These are phyloP conservation scores for Odocoileus hemionus DNA, from an alignment of 2,113 vertebrate genomes.

Conservation along the genomic window DNA sequence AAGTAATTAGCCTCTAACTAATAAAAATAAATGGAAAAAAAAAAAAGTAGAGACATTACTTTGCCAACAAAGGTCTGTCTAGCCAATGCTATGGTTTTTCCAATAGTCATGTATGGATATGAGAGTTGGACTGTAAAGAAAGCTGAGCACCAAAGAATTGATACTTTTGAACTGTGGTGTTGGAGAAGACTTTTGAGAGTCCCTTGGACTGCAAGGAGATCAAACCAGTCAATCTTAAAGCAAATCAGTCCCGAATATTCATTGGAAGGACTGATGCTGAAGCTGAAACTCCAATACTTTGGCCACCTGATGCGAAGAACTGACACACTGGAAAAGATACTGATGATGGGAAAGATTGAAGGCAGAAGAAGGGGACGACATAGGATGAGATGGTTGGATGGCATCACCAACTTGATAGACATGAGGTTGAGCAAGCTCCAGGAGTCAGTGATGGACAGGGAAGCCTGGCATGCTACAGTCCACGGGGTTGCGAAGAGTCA, in stretches of 20 bases:
- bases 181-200: neutral
- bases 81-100: neutral
- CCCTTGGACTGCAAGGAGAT: neutral
- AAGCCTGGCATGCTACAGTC: neutral
- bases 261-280: neutral
- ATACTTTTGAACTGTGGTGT: neutral
- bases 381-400: neutral
- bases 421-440: neutral
- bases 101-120: neutral
- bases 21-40: no score
- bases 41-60: neutral
- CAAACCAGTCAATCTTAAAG: neutral
- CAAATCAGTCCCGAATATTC: neutral
- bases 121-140: neutral
- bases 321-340: neutral
- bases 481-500: rapidly evolving
- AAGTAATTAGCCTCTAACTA: no score
- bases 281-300: neutral
- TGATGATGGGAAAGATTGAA: neutral
- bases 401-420: neutral
- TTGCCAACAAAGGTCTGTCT: neutral
- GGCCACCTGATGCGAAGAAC: neutral
- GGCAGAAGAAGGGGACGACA: neutral
- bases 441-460: neutral
- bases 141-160: neutral